Percentiles rank a stretch among this genome's conserved stretches.
phyloP scores from a whole-genome alignment of 2,888 invertebrate genomes.

The Apocheima hispidaria region DNA sequence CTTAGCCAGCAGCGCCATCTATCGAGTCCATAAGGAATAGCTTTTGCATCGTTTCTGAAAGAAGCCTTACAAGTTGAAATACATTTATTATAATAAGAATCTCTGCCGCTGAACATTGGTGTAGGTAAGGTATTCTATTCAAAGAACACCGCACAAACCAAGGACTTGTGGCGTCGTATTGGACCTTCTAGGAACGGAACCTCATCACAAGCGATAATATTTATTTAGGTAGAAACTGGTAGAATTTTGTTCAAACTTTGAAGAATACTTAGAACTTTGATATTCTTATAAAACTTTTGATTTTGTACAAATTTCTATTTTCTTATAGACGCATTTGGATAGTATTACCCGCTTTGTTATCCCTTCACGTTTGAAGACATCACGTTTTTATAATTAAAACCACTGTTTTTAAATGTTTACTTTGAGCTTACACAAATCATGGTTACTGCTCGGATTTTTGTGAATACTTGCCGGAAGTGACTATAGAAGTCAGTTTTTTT shows the following conservation, averaged over 20 bases:
- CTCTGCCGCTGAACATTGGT: too few species aligned
- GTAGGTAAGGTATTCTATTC: too few species aligned
- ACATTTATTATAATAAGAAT: too few species aligned
- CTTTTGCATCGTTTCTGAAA: too few species aligned
- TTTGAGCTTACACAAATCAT: conserved; percentile 63
- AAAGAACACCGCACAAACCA: conserved; percentile 6
- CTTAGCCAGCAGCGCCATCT: too few species aligned
- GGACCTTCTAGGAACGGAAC: conserved; percentile 4
- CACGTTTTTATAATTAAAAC: conserved; percentile 41
- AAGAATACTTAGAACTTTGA: conserved; percentile 49
- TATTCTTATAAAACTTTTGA: conserved; percentile 50
- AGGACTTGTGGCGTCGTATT: not conserved
- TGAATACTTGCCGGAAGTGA: conserved; percentile 42
- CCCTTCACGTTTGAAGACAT: conserved; percentile 44
- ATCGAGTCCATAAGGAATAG: too few species aligned
- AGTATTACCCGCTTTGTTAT: conserved; percentile 45
- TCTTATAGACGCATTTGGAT: conserved; percentile 46
- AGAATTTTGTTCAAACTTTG: conserved; percentile 50
- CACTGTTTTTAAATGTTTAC: conserved; percentile 71
- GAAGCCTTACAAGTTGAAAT: too few species aligned
- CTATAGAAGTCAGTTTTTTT: conserved; percentile 9
- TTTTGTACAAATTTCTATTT: conserved; percentile 47
- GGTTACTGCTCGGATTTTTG: conserved; percentile 64
- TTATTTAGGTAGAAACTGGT: conserved; percentile 42
- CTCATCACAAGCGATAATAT: conserved; percentile 41